Evolutionary conservation across 1,140 invertebrate species (phyloP).

Genomic region (Diuraphis noxia): DNA sequence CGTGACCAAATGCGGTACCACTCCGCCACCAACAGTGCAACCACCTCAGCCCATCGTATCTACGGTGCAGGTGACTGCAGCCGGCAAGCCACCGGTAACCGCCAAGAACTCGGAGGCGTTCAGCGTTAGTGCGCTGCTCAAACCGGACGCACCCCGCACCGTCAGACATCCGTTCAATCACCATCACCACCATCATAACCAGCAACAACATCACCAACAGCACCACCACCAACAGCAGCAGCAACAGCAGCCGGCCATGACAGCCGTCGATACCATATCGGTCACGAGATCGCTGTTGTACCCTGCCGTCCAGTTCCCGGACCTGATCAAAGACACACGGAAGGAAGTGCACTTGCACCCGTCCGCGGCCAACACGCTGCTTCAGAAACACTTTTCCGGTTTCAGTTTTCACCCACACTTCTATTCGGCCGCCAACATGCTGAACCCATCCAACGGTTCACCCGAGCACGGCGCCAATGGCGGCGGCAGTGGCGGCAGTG

Average conservation of each 20-base stretch:
- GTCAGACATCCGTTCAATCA: constrained; percentile 59
- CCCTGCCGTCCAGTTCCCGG: constrained; percentile 61
- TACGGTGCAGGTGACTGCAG: neutral
- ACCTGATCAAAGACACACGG: constrained; percentile 54
- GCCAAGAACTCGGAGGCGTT: constrained; percentile 75
- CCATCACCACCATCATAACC: constrained; percentile 55
- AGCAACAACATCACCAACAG: constrained; percentile 56
- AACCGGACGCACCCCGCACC: constrained; percentile 73
- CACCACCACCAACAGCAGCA: constrained; percentile 57
- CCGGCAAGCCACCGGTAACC: constrained; percentile 57
- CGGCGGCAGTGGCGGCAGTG: constrained; percentile 57
- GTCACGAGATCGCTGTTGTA: constrained; percentile 68
- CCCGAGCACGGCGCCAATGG: constrained; percentile 58
- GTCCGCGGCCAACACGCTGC: constrained; percentile 32
- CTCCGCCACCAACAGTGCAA: constrained; percentile 49
- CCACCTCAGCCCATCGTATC: constrained; percentile 55
- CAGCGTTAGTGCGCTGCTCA: constrained; percentile 75
- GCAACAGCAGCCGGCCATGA: constrained; percentile 57
- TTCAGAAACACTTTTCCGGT: constrained; percentile 56
- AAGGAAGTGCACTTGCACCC: constrained; percentile 5
- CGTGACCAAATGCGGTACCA: constrained; percentile 59
- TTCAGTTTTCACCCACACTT: constrained; percentile 55
- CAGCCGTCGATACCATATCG: constrained; percentile 63
- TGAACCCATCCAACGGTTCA: constrained; percentile 57
- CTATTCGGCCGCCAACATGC: constrained; percentile 56